Evolutionary conservation across 2,797 vertebrate genomes (phyloP).

Genomic region (Furcifer pardalis): DNA sequence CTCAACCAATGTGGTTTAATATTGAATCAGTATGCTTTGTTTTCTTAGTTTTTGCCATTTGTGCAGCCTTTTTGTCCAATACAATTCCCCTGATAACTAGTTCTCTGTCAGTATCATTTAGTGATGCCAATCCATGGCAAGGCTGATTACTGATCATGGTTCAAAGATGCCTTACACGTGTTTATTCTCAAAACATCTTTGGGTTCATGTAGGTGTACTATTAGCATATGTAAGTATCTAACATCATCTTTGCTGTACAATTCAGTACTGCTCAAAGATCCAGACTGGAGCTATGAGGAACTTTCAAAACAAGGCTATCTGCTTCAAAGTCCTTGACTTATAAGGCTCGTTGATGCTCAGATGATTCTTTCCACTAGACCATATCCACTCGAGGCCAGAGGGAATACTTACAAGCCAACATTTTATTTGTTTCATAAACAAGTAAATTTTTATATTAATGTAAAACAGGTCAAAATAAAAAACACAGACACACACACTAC

Average conservation of each 20-base stretch:
- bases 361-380: neutral
- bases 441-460: slow-evolving; percentile 77
- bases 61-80: no score
- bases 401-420: slow-evolving; percentile 69
- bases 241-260: no score
- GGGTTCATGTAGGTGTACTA: no score
- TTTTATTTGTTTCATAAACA: slow-evolving; percentile 79
- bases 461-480: slow-evolving; percentile 78
- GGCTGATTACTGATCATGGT: no score
- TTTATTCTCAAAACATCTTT: no score
- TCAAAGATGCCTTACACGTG: no score
- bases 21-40: no score
- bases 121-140: no score
- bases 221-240: no score
- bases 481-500: slow-evolving; percentile 72
- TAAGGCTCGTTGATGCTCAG: neutral
- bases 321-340: neutral
- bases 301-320: neutral
- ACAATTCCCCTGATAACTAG: neutral
- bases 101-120: neutral
- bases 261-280: neutral
- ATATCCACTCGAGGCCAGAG: rapidly evolving
- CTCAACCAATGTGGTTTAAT: no score
- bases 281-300: neutral
- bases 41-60: no score